Evolutionary conservation across 2,888 invertebrate species (phyloP).

Genomic region (Crepidodera aurea): DNA sequence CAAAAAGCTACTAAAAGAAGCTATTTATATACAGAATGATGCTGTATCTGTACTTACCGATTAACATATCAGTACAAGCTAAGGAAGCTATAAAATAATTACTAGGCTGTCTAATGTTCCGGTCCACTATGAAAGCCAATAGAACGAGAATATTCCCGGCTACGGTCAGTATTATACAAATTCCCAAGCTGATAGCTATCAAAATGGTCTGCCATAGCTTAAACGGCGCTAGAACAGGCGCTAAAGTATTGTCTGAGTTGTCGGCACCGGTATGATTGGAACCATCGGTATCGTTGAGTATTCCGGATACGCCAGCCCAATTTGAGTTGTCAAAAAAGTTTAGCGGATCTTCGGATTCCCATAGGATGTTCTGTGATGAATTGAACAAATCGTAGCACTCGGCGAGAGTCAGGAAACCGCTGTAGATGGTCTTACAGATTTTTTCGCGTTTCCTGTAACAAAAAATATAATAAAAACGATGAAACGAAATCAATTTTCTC

Average conservation of each 20-base stretch:
- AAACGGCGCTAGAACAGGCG: constrained; percentile 81
- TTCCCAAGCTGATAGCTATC: constrained; percentile 85
- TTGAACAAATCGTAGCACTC: constrained; percentile 69
- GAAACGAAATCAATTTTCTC: not conserved
- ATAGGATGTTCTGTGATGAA: constrained; percentile 50
- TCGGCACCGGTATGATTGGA: constrained; percentile 25
- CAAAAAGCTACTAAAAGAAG: too few relatives aligned
- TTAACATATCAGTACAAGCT: constrained; percentile 96
- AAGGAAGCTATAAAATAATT: constrained; percentile 99
- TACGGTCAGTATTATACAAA: constrained; percentile 91
- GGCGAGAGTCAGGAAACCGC: constrained; percentile 66
- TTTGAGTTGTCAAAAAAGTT: constrained; percentile 51
- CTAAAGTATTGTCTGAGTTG: constrained; percentile 46
- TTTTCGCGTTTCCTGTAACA: constrained; percentile 75
- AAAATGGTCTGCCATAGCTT: constrained; percentile 89
- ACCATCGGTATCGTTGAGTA: constrained; percentile 33
- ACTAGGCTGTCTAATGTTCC: constrained; percentile 94
- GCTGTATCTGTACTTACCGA: constrained; percentile 69
- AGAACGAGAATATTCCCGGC: constrained; percentile 96
- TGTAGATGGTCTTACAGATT: constrained; percentile 73
- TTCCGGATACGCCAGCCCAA: constrained; percentile 31
- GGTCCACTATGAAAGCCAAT: constrained; percentile 92
- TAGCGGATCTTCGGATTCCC: constrained; percentile 56
- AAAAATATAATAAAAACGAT: not conserved
- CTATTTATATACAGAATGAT: too few relatives aligned